phyloP scores from a whole-genome alignment of 2,888 invertebrate species.

The Andrena fulva region DNA sequence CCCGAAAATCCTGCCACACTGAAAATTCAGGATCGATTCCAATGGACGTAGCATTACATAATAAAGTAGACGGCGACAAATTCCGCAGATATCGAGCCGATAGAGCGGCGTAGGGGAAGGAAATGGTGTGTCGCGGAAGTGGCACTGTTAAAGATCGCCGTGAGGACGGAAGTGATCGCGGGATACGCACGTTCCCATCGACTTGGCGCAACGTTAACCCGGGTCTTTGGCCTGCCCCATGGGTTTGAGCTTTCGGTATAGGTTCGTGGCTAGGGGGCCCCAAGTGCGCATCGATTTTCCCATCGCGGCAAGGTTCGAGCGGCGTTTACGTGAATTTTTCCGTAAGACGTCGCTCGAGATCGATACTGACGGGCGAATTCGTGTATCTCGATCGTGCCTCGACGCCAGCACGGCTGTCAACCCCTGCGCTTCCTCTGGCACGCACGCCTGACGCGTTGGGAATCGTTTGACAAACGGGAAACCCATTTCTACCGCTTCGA shows the following conservation, averaged over 20 bases:
- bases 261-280: constrained; percentile 63
- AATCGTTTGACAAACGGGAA: neutral
- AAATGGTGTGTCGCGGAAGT: neutral
- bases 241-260: constrained; percentile 71
- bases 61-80: constrained; percentile 9
- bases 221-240: constrained; percentile 65
- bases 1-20: constrained; percentile 34
- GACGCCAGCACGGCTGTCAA: neutral
- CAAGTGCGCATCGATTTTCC: constrained; percentile 76
- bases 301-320: constrained; percentile 54
- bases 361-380: constrained; percentile 54
- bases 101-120: neutral
- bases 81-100: neutral
- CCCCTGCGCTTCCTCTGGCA: neutral
- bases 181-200: constrained; percentile 5
- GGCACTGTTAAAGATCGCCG: neutral
- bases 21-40: constrained; percentile 46
- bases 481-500: neutral
- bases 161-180: neutral
- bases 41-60: constrained; percentile 13
- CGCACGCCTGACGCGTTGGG: neutral
- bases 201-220: constrained; percentile 21
- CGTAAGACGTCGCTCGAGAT: constrained; percentile 50
- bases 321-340: constrained; percentile 60
- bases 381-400: constrained; percentile 25